Conservation (phyloP, 2,888 invertebrate species). For the Scaptomyza polygonia region DNA sequence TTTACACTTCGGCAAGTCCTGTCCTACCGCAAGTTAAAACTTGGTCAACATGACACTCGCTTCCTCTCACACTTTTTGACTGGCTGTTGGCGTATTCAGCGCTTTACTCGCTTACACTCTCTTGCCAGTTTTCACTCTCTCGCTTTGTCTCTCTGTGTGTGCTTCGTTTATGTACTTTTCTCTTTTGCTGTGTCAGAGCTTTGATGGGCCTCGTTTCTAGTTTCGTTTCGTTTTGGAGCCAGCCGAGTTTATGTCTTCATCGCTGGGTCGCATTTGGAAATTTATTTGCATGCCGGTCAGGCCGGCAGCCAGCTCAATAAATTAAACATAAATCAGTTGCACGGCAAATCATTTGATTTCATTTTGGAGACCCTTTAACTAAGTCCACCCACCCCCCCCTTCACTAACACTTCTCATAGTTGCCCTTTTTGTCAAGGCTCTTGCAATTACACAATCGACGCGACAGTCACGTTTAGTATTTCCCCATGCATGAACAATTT, state of each 20-base stretch:
- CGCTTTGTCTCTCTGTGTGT: background rate
- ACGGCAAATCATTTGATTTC: conserved; percentile 76
- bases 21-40: conserved; percentile 69
- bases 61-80: conserved; percentile 8
- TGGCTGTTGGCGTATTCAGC: conserved; percentile 46
- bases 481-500: conserved; percentile 49
- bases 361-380: conserved; percentile 55
- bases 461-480: conserved; percentile 59
- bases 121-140: background rate
- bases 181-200: conserved; percentile 30
- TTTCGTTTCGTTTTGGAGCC: conserved; percentile 53
- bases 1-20: conserved; percentile 27
- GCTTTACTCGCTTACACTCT: background rate
- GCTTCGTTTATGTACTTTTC: background rate
- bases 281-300: conserved; percentile 77
- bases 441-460: conserved; percentile 55
- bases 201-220: conserved; percentile 48
- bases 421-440: conserved; percentile 3
- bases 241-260: conserved; percentile 73
- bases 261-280: conserved; percentile 54
- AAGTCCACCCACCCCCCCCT: background rate
- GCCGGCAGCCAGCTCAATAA: conserved; percentile 70
- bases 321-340: conserved; percentile 76
- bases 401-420: background rate
- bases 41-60: conserved; percentile 49